These are phyloP conservation scores for Seira ritae DNA, from an alignment of 2,888 invertebrate species.

Conservation along the genomic window DNA sequence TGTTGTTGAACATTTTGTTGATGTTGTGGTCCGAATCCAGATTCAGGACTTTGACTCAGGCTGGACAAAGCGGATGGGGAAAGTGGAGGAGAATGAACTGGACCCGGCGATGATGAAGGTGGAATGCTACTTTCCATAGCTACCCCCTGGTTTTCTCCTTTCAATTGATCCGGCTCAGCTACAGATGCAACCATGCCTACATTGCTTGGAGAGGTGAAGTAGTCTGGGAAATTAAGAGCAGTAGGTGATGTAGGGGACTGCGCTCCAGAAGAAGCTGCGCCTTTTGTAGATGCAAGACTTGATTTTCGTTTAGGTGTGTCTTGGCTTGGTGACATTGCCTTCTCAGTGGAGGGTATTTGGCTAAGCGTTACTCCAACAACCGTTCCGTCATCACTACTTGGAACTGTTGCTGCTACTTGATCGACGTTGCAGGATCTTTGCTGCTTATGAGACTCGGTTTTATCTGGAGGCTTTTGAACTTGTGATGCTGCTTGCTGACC, in stretches of 20 bases:
- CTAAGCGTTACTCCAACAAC: background rate
- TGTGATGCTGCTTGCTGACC: background rate
- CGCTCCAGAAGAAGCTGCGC: constrained; percentile 74
- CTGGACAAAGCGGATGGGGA: constrained; percentile 75
- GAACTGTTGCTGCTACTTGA: background rate
- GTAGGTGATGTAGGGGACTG: constrained; percentile 28
- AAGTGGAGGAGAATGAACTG: background rate
- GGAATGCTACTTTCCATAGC: constrained; percentile 39
- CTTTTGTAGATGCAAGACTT: background rate
- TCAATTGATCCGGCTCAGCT: background rate
- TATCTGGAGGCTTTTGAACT: background rate
- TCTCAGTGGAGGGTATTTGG: background rate
- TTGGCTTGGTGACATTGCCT: background rate
- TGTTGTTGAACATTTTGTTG: background rate
- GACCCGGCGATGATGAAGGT: constrained; percentile 31
- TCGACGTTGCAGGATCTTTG: background rate
- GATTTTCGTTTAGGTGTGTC: background rate
- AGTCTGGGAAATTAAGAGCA: constrained; percentile 35
- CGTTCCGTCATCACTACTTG: background rate
- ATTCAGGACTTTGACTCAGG: constrained; percentile 75
- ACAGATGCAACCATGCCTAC: background rate
- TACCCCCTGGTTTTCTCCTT: background rate
- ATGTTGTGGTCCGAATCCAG: background rate
- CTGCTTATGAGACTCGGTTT: too few species aligned
- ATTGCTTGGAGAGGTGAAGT: constrained; percentile 73